Conservation (phyloP, 2,888 invertebrate species). For the Palloptera scutellata region DNA sequence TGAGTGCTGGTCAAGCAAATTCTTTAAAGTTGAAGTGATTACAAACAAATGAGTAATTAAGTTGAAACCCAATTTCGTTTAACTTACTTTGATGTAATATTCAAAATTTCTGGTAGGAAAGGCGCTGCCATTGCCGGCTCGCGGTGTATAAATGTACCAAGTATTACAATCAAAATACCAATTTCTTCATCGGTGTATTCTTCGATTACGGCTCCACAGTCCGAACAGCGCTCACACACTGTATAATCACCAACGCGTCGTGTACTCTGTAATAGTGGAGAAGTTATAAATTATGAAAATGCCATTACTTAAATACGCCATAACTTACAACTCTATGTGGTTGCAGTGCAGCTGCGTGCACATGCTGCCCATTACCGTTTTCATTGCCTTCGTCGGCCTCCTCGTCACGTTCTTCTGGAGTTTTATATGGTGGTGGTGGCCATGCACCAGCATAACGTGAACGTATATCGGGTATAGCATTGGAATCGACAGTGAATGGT, state of each 20-base stretch:
- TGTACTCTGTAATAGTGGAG: constrained; percentile 64
- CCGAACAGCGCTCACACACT: constrained; percentile 76
- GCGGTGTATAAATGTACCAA: constrained; percentile 95
- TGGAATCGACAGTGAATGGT: constrained; percentile 67
- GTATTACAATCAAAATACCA: constrained; percentile 89
- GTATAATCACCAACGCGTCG: constrained; percentile 76
- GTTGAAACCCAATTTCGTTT: not conserved
- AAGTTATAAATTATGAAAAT: not conserved
- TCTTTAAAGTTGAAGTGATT: constrained; percentile 61
- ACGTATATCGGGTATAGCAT: constrained; percentile 66
- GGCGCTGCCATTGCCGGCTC: constrained; percentile 96
- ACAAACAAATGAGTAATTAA: not conserved
- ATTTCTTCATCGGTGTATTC: constrained; percentile 97
- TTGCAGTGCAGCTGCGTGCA: constrained; percentile 32
- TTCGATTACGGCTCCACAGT: constrained; percentile 88
- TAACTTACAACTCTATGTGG: constrained; percentile 48
- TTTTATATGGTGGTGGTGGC: constrained; percentile 64
- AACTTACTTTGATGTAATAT: constrained; percentile 83
- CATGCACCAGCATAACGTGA: constrained; percentile 67
- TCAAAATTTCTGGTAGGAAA: constrained; percentile 88
- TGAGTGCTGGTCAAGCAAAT: constrained; percentile 81
- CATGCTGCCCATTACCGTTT: constrained; percentile 48
- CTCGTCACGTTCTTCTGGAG: constrained; percentile 52
- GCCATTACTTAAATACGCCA: not conserved
- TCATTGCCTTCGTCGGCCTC: constrained; percentile 52